phyloP scores from a whole-genome alignment of 2,888 invertebrate genomes.

The Baccha elongata region DNA sequence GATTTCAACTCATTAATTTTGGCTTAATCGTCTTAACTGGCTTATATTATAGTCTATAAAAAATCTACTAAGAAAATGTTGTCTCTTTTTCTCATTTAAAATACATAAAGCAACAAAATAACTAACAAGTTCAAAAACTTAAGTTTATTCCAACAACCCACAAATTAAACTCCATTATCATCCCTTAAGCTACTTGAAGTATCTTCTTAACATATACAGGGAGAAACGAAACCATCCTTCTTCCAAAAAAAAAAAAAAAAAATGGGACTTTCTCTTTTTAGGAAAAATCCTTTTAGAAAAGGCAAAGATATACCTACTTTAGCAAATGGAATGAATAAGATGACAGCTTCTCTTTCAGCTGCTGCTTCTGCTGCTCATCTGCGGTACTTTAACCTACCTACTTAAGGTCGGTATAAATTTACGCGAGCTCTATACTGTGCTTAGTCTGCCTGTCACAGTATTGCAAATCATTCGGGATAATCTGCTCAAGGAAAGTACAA shows the following conservation, averaged over 20 bases:
- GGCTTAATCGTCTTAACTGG: constrained; percentile 10
- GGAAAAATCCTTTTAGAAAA: constrained; percentile 32
- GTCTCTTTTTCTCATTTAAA: neutral
- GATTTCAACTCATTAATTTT: constrained; percentile 10
- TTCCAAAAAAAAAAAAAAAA: neutral
- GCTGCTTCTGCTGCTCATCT: constrained; percentile 6
- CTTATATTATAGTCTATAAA: neutral
- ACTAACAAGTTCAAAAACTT: constrained; percentile 20
- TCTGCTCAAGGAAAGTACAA: constrained; percentile 16
- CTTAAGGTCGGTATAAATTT: constrained; percentile 57
- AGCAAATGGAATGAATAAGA: constrained; percentile 52
- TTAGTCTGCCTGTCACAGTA: constrained; percentile 32
- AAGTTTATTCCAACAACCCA: constrained; percentile 28
- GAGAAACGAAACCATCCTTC: neutral
- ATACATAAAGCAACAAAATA: neutral
- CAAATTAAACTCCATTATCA: constrained; percentile 52
- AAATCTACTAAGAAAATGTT: neutral
- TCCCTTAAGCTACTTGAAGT: constrained; percentile 41
- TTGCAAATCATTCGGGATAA: constrained; percentile 61
- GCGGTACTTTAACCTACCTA: constrained; percentile 24
- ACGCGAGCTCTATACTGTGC: constrained; percentile 13
- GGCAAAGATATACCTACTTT: constrained; percentile 25
- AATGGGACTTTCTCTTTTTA: neutral
- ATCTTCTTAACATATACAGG: constrained; percentile 3
- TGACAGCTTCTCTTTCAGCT: constrained; percentile 8